These are phyloP conservation scores for Bubo scandiacus DNA, from an alignment of 2,113 vertebrate species.

Conservation along the genomic window DNA sequence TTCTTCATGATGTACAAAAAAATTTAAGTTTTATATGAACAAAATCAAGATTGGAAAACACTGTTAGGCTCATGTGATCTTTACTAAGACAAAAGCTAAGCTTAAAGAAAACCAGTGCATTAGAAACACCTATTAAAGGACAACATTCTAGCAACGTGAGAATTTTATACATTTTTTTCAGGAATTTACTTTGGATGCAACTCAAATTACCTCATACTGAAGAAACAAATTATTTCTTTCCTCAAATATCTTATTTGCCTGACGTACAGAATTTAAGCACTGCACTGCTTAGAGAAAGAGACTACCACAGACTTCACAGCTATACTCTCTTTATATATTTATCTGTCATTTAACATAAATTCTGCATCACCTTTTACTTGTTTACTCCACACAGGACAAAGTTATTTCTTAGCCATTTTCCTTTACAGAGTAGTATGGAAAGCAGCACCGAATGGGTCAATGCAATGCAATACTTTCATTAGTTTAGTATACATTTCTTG, in stretches of 20 bases:
- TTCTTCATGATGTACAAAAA: neutral
- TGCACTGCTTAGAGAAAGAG: neutral
- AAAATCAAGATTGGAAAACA: neutral
- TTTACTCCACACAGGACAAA: neutral
- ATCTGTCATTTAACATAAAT: neutral
- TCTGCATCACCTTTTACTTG: neutral
- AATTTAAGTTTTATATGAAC: neutral
- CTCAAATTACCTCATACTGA: neutral
- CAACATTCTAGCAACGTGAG: neutral
- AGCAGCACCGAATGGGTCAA: neutral
- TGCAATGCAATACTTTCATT: neutral
- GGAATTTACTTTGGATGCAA: neutral
- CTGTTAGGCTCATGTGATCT: neutral
- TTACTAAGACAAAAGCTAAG: neutral
- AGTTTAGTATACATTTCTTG: neutral
- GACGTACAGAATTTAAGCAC: neutral
- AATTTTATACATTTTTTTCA: neutral
- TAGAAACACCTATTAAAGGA: neutral
- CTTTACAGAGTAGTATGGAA: neutral
- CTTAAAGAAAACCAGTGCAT: neutral
- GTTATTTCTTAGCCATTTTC: neutral
- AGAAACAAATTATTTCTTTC: neutral
- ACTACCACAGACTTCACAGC: neutral
- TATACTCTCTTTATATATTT: neutral
- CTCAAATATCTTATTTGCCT: neutral